These are phyloP conservation scores for Acanthopagrus latus DNA, from an alignment of 2,797 vertebrate genomes.

Conservation along the genomic window DNA sequence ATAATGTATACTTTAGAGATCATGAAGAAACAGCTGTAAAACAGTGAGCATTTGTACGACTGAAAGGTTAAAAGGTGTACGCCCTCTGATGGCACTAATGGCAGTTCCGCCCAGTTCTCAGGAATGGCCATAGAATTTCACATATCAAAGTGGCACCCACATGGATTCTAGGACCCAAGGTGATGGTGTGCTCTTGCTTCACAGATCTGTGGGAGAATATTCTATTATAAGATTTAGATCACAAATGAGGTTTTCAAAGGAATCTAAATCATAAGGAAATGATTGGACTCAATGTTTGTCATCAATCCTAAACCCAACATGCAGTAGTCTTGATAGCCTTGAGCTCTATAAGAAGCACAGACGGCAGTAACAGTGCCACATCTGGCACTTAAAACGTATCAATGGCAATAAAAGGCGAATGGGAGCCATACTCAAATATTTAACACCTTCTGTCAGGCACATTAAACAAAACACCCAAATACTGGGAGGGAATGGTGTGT, in stretches of 20 bases:
- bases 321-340: not conserved
- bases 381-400: conserved; percentile 46
- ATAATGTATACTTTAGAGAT: conserved; percentile 34
- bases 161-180: no score
- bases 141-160: no score
- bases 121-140: no score
- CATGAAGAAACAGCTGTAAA: not conserved
- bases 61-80: no score
- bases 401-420: conserved; percentile 41
- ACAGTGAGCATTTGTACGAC: no score
- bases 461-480: conserved; percentile 28
- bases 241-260: conserved; percentile 26
- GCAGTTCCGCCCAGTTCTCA: no score
- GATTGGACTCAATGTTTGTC: conserved; percentile 2
- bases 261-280: conserved; percentile 21
- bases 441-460: conserved; percentile 39
- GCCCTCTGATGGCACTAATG: no score
- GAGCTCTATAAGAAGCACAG: conserved; percentile 10
- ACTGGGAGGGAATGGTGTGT: conserved; percentile 15
- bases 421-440: conserved; percentile 45
- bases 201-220: conserved; percentile 31
- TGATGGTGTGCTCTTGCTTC: conserved; percentile 29
- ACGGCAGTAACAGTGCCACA: conserved; percentile 18
- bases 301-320: conserved; percentile 16
- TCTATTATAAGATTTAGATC: conserved; percentile 22